Conservation (phyloP, 2,113 vertebrate species). For the Hydrolagus affinis region DNA sequence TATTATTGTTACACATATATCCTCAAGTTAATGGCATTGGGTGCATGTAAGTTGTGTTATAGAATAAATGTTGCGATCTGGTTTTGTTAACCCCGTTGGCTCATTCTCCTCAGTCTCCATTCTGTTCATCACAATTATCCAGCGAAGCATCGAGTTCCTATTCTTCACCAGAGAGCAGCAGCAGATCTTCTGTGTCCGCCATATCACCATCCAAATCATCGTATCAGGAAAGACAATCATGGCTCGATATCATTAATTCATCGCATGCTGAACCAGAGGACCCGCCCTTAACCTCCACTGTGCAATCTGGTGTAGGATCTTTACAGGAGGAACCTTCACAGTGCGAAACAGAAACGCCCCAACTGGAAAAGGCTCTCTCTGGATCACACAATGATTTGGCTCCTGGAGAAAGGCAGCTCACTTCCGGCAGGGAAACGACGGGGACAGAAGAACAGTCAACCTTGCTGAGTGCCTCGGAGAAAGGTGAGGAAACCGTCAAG, state of each 20-base stretch:
- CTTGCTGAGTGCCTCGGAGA: neutral
- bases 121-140: conserved; percentile 58
- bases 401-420: neutral
- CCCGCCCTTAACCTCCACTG: neutral
- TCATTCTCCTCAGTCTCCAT: conserved; percentile 42
- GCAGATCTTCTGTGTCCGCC: conserved; percentile 58
- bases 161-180: conserved; percentile 64
- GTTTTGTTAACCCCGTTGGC: neutral
- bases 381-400: neutral
- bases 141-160: conserved; percentile 63
- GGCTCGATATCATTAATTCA: conserved; percentile 53
- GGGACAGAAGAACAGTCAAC: neutral
- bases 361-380: neutral
- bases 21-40: neutral
- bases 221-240: conserved; percentile 59
- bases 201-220: conserved; percentile 58
- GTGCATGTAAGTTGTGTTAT: neutral
- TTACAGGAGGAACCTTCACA: neutral
- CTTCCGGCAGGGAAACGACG: neutral
- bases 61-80: neutral
- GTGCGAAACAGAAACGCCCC: neutral
- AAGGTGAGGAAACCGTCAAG: neutral
- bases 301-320: neutral
- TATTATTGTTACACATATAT: neutral
- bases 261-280: neutral